Base-by-base conservation (phyloP, 2,797 vertebrate species). In the Muscicapa striata region DNA sequence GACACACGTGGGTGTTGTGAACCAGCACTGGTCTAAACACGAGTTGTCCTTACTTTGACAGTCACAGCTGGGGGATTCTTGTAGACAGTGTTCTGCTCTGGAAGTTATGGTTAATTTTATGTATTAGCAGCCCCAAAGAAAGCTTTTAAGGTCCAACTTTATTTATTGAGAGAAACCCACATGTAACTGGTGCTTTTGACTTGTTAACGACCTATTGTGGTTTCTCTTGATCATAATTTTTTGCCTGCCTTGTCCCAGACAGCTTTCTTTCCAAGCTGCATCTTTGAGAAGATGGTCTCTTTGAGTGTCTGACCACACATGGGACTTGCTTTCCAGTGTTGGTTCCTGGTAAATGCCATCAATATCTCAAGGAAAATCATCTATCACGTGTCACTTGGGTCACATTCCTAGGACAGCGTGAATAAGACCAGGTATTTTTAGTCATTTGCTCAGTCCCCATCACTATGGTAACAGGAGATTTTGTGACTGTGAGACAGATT, bases 351-450 rank as follows among this genome's bases (percentile, higher is more conserved):
- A 89, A 95, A 94, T 32, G 63, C 72, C 91, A 96, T 93, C 89
- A 93, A 62, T 90, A 95, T 96, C 32, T 77, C n/a, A 13, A 66
- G 81, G 63, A 77, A 95, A 82, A 69, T 48, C 68, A 49, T 88
- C 45, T 59, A 62, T 88, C 88, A 61, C 8, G 29, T 94, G 94
- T 83, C 92, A 84, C 94, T 92, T 97, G 86, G 96, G 94, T 97
- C 96, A 93, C 67, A 97, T 96, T 96, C 90, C 87, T 93, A 81
- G 97, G 95, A 94, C 91, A 94, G 58, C 76, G 81, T 96, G 85
- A 93, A 93, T 91, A 92, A 94, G 43, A 96, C 89, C 94, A 96
- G 93, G 59, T 97, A 97, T 97, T 97, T 98, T 97, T 96, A 97
- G 94, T 84, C 84, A 0, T 91, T 91, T 95, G 68, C 84, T 95